These are phyloP conservation scores for Salticus scenicus DNA, from an alignment of 2,888 invertebrate species.

Conservation along the genomic window DNA sequence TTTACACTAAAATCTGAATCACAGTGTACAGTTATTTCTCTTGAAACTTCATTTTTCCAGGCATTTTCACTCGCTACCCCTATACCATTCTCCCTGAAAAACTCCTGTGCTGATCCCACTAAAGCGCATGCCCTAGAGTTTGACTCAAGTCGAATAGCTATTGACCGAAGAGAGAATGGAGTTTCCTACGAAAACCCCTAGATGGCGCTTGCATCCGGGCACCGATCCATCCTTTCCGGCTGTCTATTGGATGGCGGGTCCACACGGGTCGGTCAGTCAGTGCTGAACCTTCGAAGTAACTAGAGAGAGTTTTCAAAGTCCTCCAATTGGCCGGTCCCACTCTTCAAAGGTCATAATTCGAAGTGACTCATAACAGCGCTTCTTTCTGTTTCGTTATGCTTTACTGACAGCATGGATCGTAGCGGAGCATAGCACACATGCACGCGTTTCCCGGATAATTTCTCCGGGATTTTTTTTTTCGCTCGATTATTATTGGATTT, in stretches of 20 bases:
- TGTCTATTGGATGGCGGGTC: slow-evolving; percentile 60
- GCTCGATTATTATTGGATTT: neutral
- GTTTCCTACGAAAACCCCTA: neutral
- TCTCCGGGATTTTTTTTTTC: slow-evolving; percentile 12
- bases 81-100: slow-evolving; percentile 14
- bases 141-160: slow-evolving; percentile 64
- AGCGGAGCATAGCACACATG: neutral
- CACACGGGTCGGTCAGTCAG: slow-evolving; percentile 46
- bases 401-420: neutral
- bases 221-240: slow-evolving; percentile 11
- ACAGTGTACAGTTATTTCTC: neutral
- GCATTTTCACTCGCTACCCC: slow-evolving; percentile 9
- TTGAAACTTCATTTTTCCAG: neutral
- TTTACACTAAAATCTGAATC: neutral
- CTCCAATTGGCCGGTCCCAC: neutral
- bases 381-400: neutral
- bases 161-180: slow-evolving; percentile 38
- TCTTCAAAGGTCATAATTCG: slow-evolving; percentile 47
- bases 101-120: neutral
- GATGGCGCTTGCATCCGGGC: slow-evolving; percentile 49
- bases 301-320: slow-evolving; percentile 2
- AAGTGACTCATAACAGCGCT: slow-evolving; percentile 39
- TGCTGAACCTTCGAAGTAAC: slow-evolving; percentile 14
- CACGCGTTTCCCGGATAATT: slow-evolving; percentile 15
- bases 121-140: slow-evolving; percentile 57